Conservation (phyloP, 2,113 vertebrate genomes). For the Hyaena hyaena region DNA sequence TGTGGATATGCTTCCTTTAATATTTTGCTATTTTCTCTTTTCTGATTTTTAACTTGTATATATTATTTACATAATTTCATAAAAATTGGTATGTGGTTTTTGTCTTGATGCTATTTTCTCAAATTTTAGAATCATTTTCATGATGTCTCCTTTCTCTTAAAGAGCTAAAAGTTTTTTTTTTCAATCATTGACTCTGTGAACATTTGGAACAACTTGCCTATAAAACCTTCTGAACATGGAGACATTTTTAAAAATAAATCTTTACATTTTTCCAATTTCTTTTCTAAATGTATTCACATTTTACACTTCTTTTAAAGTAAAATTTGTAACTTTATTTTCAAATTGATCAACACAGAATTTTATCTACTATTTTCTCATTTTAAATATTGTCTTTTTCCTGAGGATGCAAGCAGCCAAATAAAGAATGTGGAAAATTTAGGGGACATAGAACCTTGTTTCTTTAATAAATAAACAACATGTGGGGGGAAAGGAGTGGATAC, state of each 20-base stretch:
- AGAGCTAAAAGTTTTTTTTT: not conserved
- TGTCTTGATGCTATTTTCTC: not conserved
- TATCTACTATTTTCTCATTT: not conserved
- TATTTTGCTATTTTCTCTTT: not conserved
- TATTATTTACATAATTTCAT: not conserved
- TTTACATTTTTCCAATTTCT: not conserved
- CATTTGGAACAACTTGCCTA: not conserved
- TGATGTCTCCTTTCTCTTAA: not conserved
- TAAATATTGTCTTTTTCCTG: not conserved
- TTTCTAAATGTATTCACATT: not conserved
- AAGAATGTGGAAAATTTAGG: constrained; percentile 4
- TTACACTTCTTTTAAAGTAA: not conserved
- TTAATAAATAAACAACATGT: not conserved
- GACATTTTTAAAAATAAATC: not conserved
- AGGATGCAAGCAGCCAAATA: not conserved
- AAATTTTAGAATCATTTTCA: not conserved
- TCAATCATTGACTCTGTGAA: not conserved
- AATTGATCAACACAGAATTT: not conserved
- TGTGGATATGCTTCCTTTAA: not conserved
- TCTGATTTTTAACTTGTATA: not conserved
- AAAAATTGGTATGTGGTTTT: not conserved
- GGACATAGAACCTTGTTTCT: not conserved
- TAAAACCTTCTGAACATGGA: not conserved
- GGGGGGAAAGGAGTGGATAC: not conserved
- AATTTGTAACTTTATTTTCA: not conserved